Conservation (phyloP, 2,888 invertebrate genomes). For the Hypomecis atomaria region DNA sequence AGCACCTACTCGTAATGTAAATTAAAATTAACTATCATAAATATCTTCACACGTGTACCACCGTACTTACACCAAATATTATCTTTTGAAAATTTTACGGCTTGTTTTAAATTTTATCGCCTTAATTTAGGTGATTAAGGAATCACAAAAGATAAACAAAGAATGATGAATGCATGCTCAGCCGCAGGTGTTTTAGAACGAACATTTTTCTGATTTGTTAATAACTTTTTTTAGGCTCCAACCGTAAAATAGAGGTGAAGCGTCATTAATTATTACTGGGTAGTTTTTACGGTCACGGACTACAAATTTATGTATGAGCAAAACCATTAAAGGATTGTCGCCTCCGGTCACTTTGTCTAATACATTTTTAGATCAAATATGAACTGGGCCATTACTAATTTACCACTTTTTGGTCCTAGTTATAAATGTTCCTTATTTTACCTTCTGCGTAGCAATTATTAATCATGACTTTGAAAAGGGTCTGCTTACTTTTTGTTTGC, state of each 20-base stretch:
- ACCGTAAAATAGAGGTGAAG: constrained; percentile 79
- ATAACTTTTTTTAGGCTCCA: constrained; percentile 68
- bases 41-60: too few species aligned
- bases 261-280: constrained; percentile 77
- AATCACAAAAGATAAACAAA: constrained; percentile 32
- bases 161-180: constrained; percentile 32
- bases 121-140: constrained; percentile 24
- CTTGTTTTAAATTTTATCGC: constrained; percentile 1
- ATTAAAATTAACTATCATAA: too few species aligned
- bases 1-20: too few species aligned
- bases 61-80: too few species aligned
- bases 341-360: constrained; percentile 63
- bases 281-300: constrained; percentile 77
- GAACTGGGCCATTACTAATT: constrained; percentile 20
- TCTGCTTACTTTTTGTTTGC: not conserved
- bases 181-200: constrained; percentile 67
- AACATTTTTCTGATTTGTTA: constrained; percentile 68
- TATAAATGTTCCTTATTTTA: not conserved
- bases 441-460: not conserved
- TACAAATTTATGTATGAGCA: constrained; percentile 78
- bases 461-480: not conserved
- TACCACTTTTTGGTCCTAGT: constrained; percentile 5
- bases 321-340: constrained; percentile 78
- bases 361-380: constrained; percentile 34
- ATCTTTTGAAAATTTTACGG: not conserved